Conservation (phyloP, 2,797 vertebrate species). For the Muscicapa comitata region DNA sequence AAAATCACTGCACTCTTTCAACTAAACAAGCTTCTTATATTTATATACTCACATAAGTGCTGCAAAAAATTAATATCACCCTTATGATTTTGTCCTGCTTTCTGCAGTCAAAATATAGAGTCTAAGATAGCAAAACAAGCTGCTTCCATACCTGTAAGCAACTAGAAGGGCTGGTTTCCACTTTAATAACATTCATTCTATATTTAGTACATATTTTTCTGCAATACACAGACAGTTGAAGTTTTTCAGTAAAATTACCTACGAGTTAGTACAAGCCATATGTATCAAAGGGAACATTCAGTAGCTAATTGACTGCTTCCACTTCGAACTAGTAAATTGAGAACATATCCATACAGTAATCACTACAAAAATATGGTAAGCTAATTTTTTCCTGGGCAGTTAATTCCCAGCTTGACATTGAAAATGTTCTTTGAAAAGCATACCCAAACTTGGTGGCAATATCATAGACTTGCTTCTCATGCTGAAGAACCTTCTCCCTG, state of each 20-base stretch:
- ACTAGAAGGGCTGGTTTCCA: background rate
- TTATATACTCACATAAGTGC: background rate
- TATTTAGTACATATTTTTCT: background rate
- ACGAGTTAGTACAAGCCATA: background rate
- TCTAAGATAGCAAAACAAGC: slow-evolving; percentile 16
- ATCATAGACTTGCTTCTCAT: slow-evolving; percentile 98
- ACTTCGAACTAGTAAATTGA: background rate
- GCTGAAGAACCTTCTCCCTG: slow-evolving; percentile 95
- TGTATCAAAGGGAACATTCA: background rate
- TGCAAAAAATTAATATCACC: background rate
- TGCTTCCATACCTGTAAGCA: background rate
- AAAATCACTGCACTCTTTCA: slow-evolving; percentile 77
- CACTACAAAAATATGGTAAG: background rate
- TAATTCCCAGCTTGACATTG: background rate
- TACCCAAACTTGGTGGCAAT: slow-evolving; percentile 98
- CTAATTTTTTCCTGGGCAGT: background rate
- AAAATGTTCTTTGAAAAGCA: slow-evolving; percentile 42
- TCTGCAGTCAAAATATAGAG: background rate
- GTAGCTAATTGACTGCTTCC: background rate
- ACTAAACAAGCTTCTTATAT: slow-evolving; percentile 55
- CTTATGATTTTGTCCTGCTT: background rate
- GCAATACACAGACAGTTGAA: background rate
- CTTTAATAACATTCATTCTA: background rate
- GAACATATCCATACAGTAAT: background rate
- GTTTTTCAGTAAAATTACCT: background rate